A percentile compares a stretch with the other conserved stretches of the same genome.
These are phyloP conservation scores for Embiotoca jacksoni DNA, from an alignment of 2,113 vertebrate species.

Conservation along the genomic window DNA sequence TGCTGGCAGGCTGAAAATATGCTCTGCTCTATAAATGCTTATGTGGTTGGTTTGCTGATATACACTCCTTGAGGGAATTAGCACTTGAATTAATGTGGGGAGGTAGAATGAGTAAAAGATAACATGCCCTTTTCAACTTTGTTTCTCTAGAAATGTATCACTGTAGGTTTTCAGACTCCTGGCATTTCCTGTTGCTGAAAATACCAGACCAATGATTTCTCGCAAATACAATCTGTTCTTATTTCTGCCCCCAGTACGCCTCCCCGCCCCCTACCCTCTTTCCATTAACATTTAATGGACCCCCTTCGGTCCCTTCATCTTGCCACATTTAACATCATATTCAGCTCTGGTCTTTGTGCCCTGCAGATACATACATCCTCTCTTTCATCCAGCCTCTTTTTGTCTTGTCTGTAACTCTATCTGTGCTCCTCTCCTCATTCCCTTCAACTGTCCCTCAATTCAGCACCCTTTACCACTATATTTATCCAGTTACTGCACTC, in stretches of 20 bases:
- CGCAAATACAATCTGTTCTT: slow-evolving; percentile 60
- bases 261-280: slow-evolving; percentile 39
- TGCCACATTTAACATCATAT: slow-evolving; percentile 70
- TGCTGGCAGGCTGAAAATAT: slow-evolving; percentile 57
- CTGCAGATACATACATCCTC: slow-evolving; percentile 60
- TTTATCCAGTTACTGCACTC: slow-evolving; percentile 49
- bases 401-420: slow-evolving; percentile 36
- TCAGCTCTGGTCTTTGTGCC: slow-evolving; percentile 49
- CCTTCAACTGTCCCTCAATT: slow-evolving; percentile 41
- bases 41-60: slow-evolving; percentile 43
- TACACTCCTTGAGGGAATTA: slow-evolving; percentile 55
- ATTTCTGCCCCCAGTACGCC: slow-evolving; percentile 40
- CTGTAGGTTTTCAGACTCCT: slow-evolving; percentile 46
- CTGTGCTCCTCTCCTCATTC: slow-evolving; percentile 20
- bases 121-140: slow-evolving; percentile 64
- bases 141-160: slow-evolving; percentile 61
- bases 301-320: slow-evolving; percentile 63
- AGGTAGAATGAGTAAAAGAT: slow-evolving; percentile 56
- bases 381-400: slow-evolving; percentile 46
- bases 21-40: slow-evolving; percentile 37
- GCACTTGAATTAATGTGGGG: slow-evolving; percentile 54
- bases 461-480: slow-evolving; percentile 30
- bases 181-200: slow-evolving; percentile 56
- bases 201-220: slow-evolving; percentile 48
- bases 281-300: slow-evolving; percentile 74